These are phyloP conservation scores for Tetramorium simillimum DNA, from an alignment of 1,140 invertebrate species.

Conservation along the genomic window DNA sequence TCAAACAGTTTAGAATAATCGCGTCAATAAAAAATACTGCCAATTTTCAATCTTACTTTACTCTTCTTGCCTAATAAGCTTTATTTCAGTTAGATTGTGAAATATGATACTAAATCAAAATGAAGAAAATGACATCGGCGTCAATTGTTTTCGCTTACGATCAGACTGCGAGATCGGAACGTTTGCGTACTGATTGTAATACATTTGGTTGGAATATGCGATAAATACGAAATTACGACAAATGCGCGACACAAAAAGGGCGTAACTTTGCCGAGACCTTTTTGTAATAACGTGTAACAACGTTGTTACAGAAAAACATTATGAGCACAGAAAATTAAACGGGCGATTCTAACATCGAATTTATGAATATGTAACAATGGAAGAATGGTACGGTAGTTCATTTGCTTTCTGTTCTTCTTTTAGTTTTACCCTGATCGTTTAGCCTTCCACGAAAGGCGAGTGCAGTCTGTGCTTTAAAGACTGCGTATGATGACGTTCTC, in stretches of 20 bases:
- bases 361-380: conserved; percentile 2
- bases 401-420: conserved; percentile 16
- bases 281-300: neutral
- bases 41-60: neutral
- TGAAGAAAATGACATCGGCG: neutral
- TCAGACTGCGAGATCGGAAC: neutral
- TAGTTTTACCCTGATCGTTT: conserved; percentile 56
- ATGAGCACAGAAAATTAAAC: conserved; percentile 27
- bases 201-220: neutral
- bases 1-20: neutral
- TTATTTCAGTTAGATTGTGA: neutral
- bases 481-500: conserved; percentile 12
- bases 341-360: conserved; percentile 4
- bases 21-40: neutral
- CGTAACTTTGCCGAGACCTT: neutral
- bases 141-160: conserved; percentile 2
- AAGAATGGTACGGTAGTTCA: neutral
- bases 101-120: neutral
- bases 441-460: conserved; percentile 19
- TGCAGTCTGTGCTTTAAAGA: conserved; percentile 41
- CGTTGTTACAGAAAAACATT: neutral
- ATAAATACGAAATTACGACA: conserved; percentile 32
- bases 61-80: neutral
- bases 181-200: conserved; percentile 15
- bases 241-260: neutral